These are phyloP conservation scores for Trematocara variabile DNA, from an alignment of 2,113 vertebrate genomes.

Conservation along the genomic window DNA sequence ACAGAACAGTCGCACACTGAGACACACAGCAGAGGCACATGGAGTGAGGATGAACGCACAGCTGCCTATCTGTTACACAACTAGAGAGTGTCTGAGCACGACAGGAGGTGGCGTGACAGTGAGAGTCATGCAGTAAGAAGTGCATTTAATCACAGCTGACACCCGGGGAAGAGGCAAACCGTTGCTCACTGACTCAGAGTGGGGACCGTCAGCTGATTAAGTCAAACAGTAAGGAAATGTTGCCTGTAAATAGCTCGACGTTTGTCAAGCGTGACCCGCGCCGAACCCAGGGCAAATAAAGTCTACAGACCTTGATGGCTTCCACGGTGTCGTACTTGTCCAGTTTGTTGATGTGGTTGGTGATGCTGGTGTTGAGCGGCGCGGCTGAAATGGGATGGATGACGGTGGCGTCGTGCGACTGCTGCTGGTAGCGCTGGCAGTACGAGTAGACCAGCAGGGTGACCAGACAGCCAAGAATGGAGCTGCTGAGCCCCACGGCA, in stretches of 20 bases:
- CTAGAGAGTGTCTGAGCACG: constrained; percentile 6
- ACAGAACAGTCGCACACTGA: constrained; percentile 45
- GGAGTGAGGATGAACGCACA: constrained; percentile 13
- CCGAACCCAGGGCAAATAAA: background rate
- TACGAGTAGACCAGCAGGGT: constrained; percentile 93
- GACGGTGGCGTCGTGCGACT: constrained; percentile 94
- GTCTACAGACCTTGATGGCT: constrained; percentile 89
- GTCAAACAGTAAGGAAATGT: background rate
- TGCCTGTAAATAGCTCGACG: background rate
- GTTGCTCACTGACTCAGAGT: background rate
- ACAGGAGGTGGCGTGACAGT: constrained; percentile 35
- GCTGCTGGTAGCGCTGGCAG: constrained; percentile 94
- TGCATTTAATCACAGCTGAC: constrained; percentile 43
- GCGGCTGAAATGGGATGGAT: constrained; percentile 93
- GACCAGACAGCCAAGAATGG: constrained; percentile 92
- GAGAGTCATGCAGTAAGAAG: constrained; percentile 45
- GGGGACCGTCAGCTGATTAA: constrained; percentile 16
- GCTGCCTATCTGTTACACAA: constrained; percentile 8
- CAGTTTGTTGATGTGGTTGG: constrained; percentile 98
- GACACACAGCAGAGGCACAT: constrained; percentile 35
- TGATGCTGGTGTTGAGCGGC: constrained; percentile 95
- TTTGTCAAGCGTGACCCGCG: background rate
- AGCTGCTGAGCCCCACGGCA: constrained; percentile 92
- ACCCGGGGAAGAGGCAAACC: constrained; percentile 4
- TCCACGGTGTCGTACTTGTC: constrained; percentile 96